Conservation (phyloP, 2,888 invertebrate genomes). For the Erebia ligea region DNA sequence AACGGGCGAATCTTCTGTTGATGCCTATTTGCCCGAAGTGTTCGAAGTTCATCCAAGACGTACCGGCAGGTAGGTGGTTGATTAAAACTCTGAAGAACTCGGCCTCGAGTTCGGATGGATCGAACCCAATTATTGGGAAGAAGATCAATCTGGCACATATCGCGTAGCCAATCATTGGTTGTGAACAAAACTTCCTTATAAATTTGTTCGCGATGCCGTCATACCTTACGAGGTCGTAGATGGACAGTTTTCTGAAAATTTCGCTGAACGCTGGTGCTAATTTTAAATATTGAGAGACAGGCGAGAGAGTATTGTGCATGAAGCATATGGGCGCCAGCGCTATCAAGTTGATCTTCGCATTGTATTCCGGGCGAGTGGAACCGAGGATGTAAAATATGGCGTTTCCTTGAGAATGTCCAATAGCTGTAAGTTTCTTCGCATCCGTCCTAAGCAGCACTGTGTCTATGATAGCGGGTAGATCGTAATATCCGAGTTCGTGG, state of each 20-base stretch:
- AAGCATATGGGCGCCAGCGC: conserved; percentile 79
- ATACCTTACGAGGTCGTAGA: not conserved
- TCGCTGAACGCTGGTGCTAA: not conserved
- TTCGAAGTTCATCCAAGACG: conserved; percentile 51
- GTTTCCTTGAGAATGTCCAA: conserved; percentile 87
- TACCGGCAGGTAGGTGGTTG: conserved; percentile 53
- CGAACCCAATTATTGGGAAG: not conserved
- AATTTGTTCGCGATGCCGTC: not conserved
- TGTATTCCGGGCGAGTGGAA: conserved; percentile 75
- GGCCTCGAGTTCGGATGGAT: not conserved
- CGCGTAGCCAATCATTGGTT: not conserved
- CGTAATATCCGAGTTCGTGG: conserved; percentile 87
- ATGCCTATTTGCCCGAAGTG: conserved; percentile 51
- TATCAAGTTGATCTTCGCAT: conserved; percentile 74
- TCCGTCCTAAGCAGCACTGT: conserved; percentile 67
- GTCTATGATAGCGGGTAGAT: conserved; percentile 85
- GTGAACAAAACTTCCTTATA: not conserved
- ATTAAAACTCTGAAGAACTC: conserved; percentile 26
- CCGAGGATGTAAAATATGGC: conserved; percentile 78
- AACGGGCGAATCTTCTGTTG: conserved; percentile 48
- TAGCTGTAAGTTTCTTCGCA: conserved; percentile 79
- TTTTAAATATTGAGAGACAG: not conserved
- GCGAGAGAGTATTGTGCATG: conserved; percentile 30
- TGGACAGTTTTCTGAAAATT: not conserved
- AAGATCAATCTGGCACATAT: not conserved